A percentile compares a stretch with the other conserved stretches of the same genome.
Evolutionary conservation across 2,113 vertebrate genomes (phyloP).

Genomic region (Mirza zaza): DNA sequence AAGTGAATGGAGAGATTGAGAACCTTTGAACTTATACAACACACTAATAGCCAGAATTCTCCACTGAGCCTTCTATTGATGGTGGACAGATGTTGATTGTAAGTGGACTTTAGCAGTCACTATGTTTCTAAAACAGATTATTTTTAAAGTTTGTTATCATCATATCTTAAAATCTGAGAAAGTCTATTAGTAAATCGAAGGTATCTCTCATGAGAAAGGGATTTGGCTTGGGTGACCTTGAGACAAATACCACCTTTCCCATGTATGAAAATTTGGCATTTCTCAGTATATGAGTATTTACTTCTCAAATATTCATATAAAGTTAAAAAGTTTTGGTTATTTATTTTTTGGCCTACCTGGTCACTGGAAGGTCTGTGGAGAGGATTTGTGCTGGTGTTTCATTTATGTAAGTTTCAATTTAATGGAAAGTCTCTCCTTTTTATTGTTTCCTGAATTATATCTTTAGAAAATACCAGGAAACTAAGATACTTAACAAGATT

Average conservation of each 20-base stretch:
- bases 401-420: neutral
- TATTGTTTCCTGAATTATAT: neutral
- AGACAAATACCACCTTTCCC: neutral
- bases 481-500: neutral
- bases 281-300: neutral
- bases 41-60: neutral
- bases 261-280: neutral
- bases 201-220: neutral
- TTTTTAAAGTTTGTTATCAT: neutral
- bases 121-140: neutral
- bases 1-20: neutral
- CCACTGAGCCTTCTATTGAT: neutral
- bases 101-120: neutral
- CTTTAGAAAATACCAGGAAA: constrained; percentile 1
- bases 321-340: neutral
- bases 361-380: neutral
- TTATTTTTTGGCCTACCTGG: neutral
- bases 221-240: neutral
- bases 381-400: neutral
- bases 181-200: neutral
- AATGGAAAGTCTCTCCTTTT: neutral
- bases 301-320: neutral
- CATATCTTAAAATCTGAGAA: neutral
- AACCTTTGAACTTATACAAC: neutral
- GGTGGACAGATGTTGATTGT: neutral